These are phyloP conservation scores for Tachystola acroxantha DNA, from an alignment of 2,888 invertebrate genomes.

Conservation along the genomic window DNA sequence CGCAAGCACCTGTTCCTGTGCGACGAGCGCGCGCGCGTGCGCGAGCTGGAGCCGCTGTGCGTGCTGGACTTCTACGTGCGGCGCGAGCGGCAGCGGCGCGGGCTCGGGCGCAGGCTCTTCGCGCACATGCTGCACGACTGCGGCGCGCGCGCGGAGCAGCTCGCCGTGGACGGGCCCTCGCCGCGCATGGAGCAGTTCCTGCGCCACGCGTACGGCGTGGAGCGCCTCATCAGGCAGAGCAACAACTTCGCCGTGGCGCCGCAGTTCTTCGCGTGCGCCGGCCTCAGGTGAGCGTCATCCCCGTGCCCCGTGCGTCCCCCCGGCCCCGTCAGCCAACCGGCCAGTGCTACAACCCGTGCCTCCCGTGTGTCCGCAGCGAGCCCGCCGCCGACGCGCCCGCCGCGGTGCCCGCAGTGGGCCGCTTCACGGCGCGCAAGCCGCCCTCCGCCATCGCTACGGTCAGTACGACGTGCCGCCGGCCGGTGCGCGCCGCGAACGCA, in stretches of 20 bases:
- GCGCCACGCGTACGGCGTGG: slow-evolving; percentile 85
- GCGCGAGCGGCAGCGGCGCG: slow-evolving; percentile 89
- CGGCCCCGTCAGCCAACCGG: no score
- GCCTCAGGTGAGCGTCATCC: background rate
- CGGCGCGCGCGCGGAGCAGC: slow-evolving; percentile 81
- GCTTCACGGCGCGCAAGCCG: slow-evolving; percentile 47
- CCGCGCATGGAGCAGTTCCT: slow-evolving; percentile 92
- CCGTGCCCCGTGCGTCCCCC: background rate
- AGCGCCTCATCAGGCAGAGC: slow-evolving; percentile 57
- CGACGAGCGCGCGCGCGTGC: slow-evolving; percentile 83
- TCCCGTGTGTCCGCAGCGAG: slow-evolving; percentile 13
- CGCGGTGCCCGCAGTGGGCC: slow-evolving; percentile 24
- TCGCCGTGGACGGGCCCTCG: slow-evolving; percentile 96
- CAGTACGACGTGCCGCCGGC: slow-evolving; percentile 13
- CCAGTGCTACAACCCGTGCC: slow-evolving; percentile 4
- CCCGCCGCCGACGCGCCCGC: background rate
- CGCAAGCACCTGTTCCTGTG: slow-evolving; percentile 92
- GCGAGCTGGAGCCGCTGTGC: slow-evolving; percentile 90
- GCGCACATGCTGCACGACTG: slow-evolving; percentile 92
- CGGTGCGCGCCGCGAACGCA: no score
- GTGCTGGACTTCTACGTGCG: slow-evolving; percentile 96
- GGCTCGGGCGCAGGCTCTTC: slow-evolving; percentile 90
- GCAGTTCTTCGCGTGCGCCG: slow-evolving; percentile 38
- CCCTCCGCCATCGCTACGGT: slow-evolving; percentile 43
- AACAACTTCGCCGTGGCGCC: slow-evolving; percentile 59